Base-by-base conservation (phyloP, 2,888 invertebrate genomes). In the Coenonympha glycerion region DNA sequence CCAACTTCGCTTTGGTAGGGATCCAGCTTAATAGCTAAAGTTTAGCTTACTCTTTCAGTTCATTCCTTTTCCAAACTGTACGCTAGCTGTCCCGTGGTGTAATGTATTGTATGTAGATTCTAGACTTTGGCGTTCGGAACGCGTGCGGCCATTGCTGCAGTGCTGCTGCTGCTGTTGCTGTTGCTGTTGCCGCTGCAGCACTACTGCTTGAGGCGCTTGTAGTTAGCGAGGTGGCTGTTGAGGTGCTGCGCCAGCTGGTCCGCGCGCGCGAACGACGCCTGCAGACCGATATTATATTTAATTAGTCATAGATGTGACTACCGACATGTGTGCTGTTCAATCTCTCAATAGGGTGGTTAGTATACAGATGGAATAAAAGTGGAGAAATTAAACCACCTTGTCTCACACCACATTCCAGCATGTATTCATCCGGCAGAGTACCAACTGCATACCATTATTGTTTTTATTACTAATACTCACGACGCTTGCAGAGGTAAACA, bases 141-240 rank as follows among this genome's bases (percentile, higher is more conserved):
- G 53, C 54, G 49, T n/a, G 49, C 53, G 28, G 40, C 6, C 46
- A n/a, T 22, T 15, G 22, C 26, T 34, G 34, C 28, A 16, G 56
- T 75, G 86, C 36, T 83, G 79, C 71, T 87, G n/a, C n/a, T n/a
- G n/a, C n/a, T n/a, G n/a, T n/a, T n/a, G n/a, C n/a, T n/a, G n/a
- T n/a, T n/a, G n/a, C n/a, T n/a, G n/a, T 49, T 34, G 40, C 6
- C 46, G 13, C 28, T 15, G 22, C 26, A 34, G 34, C 28, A 16
- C 57, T 75, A 87, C 36, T 84, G 79, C 71, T 87, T 86, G 37
- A 85, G 69, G 2, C 84, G 80, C 56, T 84, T 85, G 72, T 88
- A 87, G 69, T 82, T 83, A 1, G 86, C 87, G 57, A 88, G 76
- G 60, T 88, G 87, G 52, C 87, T 87, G 80, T 87, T 88, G 2